Base-by-base conservation (phyloP, 2,888 invertebrate genomes). In the Lathronympha strigana region DNA sequence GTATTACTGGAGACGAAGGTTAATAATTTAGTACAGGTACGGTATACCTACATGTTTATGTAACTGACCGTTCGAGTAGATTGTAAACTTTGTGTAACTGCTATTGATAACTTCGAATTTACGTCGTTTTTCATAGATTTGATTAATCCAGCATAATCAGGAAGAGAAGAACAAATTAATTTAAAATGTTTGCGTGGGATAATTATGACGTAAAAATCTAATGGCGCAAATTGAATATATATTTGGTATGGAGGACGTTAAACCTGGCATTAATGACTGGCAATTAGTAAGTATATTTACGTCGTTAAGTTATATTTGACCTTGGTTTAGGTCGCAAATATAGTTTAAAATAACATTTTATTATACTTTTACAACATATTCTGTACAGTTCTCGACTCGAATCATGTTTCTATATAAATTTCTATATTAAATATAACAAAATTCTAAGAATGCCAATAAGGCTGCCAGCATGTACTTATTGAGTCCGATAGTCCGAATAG, bases 181-280 rank as follows among this genome's bases (percentile, higher is more conserved):
- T 55, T 31, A 57, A 31, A 50, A n/a, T n/a, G n/a, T 38, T 40
- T 15, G 31, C 55, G 40, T 49, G 13, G 19, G 23, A 23, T 21
- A 40, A 19, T 38, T 28, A 49, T 49, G 25, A 38, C 50, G 25
- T 28, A 4, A 3, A 11, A 28, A 31, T 40, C 13, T 21, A 23
- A 31, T 55, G 50, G n/a, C 49, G 33, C 31, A 33, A 23, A 55
- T 17, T 55, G 40, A 55, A 50, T 31, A 31, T 49, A 28, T 51
- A 40, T 49, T 47, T 31, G 54, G 11, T 11, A 31, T 53, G 21
- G 53, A 62, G 43, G 61, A 23, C 61, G 31, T 61, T 36, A 33
- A n/a, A 47, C 23, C 23, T 38, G 31, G 6, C 50, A 19, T 51
- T 13, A 8, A 19, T 28, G 17, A 43, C 38, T 54, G 54, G 25